A percentile compares a stretch with the other conserved stretches of the same genome.
Conservation (phyloP, 2,113 vertebrate genomes). For the Falco punctatus region DNA sequence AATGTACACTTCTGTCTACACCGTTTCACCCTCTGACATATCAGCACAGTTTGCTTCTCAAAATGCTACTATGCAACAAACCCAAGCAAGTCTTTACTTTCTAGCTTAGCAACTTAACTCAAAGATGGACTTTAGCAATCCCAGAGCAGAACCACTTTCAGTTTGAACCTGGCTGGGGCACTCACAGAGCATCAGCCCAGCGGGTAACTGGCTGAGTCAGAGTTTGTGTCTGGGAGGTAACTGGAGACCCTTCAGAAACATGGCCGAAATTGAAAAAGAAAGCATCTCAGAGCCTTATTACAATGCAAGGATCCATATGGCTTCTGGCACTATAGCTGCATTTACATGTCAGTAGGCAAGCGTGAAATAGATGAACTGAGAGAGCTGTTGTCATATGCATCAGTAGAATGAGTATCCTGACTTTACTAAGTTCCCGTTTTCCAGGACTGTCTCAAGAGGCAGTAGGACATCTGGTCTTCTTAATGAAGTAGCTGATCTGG, state of each 20-base stretch:
- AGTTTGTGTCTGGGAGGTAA: neutral
- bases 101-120: neutral
- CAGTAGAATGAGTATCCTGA: neutral
- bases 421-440: neutral
- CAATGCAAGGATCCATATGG: neutral
- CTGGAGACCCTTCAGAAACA: neutral
- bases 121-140: neutral
- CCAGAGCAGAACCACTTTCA: neutral
- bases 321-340: neutral
- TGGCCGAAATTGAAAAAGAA: neutral
- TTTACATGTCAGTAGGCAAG: neutral
- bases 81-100: neutral
- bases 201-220: neutral
- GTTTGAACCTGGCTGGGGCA: neutral
- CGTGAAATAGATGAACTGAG: neutral
- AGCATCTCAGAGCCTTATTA: neutral
- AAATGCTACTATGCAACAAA: neutral
- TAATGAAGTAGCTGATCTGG: conserved; percentile 31
- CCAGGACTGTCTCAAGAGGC: neutral
- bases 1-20: neutral
- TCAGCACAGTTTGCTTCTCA: neutral
- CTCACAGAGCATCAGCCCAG: neutral
- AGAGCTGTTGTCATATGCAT: neutral
- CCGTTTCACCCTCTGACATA: neutral
- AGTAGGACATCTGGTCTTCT: conserved; percentile 12